These are phyloP conservation scores for Balaeniceps rex DNA, from an alignment of 2,113 vertebrate species.

Conservation along the genomic window DNA sequence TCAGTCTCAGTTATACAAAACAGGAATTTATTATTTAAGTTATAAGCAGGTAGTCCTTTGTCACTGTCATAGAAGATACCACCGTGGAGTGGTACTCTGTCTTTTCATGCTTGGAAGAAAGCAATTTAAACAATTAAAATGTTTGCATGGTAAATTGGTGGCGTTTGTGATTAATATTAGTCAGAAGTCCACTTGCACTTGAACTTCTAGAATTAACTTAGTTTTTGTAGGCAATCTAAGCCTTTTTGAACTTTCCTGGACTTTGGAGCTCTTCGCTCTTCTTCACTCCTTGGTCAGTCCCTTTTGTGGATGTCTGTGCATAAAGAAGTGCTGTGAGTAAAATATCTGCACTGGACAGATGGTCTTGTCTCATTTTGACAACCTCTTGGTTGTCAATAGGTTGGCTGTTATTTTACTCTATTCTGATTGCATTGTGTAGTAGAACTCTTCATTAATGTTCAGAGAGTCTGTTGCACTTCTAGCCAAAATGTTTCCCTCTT, in stretches of 20 bases:
- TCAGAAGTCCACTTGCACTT: neutral
- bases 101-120: neutral
- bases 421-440: neutral
- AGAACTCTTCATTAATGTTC: neutral
- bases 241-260: neutral
- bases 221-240: neutral
- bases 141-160: neutral
- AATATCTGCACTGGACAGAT: neutral
- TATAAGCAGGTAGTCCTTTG: neutral
- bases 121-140: neutral
- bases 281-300: neutral
- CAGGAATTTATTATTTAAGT: neutral
- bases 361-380: neutral
- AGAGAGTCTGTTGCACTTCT: neutral
- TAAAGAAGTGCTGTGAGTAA: neutral
- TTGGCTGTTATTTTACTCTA: neutral
- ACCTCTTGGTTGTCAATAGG: too few relatives aligned
- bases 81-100: neutral
- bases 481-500: neutral
- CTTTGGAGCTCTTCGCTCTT: neutral
- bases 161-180: neutral
- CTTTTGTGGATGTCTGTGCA: neutral
- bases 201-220: neutral
- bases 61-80: neutral
- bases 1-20: constrained; percentile 10